A percentile compares a stretch with the other conserved stretches of the same genome.
phyloP scores from a whole-genome alignment of 2,888 invertebrate genomes.

The Stenoptilia bipunctidactyla region DNA sequence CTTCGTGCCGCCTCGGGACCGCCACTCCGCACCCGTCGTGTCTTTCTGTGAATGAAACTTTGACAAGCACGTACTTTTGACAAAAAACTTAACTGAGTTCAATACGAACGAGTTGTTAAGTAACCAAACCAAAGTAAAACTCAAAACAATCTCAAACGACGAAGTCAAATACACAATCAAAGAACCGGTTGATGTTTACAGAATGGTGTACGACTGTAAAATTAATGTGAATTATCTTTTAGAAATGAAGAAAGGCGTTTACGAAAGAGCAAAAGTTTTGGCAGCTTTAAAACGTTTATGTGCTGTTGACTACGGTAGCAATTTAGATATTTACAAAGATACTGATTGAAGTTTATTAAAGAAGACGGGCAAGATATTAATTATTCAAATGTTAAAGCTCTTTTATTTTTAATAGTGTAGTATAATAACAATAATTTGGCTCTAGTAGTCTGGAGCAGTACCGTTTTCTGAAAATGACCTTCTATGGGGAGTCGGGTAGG shows the following conservation, averaged over 20 bases:
- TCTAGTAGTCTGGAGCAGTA: too few species aligned
- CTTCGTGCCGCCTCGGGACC: conserved; percentile 52
- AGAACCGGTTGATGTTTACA: conserved; percentile 13
- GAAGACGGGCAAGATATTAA: too few species aligned
- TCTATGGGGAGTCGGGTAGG: too few species aligned
- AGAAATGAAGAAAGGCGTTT: conserved; percentile 23
- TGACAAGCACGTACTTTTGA: conserved; percentile 24
- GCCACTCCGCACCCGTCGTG: conserved; percentile 74
- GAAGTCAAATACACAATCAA: conserved; percentile 8
- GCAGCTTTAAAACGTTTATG: conserved; percentile 37
- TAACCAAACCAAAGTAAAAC: conserved; percentile 11
- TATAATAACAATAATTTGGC: too few species aligned
- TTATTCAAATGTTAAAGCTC: too few species aligned
- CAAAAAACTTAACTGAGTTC: neutral
- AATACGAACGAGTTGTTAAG: neutral
- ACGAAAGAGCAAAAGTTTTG: conserved; percentile 28
- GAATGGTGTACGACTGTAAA: conserved; percentile 17
- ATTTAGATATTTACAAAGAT: too few species aligned
- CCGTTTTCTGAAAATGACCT: too few species aligned
- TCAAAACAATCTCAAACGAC: conserved; percentile 4
- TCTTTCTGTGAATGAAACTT: conserved; percentile 66
- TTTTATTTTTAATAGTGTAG: too few species aligned
- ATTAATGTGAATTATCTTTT: conserved; percentile 15
- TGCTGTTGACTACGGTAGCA: conserved; percentile 11
- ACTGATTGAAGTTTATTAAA: too few species aligned